These are phyloP conservation scores for Alentia gelatinosa DNA, from an alignment of 2,888 invertebrate species.

Conservation along the genomic window DNA sequence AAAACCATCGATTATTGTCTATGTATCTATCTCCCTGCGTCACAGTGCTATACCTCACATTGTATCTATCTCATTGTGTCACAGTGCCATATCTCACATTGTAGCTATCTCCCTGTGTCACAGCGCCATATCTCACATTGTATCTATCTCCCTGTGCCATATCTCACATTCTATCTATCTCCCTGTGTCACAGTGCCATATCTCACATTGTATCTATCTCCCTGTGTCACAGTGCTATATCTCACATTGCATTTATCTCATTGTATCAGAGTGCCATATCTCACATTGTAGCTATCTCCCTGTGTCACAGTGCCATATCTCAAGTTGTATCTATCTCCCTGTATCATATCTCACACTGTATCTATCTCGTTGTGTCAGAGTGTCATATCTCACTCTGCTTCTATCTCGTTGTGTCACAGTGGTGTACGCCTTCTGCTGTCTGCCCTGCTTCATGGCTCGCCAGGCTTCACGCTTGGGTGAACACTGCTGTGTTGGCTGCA, in stretches of 20 bases:
- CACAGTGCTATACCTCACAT: background rate
- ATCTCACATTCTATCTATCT: background rate
- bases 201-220: background rate
- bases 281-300: background rate
- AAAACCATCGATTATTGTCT: too few species aligned
- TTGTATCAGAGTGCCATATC: background rate
- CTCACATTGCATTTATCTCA: background rate
- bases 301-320: background rate
- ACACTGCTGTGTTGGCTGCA: conserved; percentile 38
- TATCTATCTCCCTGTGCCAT: background rate
- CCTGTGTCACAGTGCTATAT: background rate
- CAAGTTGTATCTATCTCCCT: background rate
- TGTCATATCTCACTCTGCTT: background rate
- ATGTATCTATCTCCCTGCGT: background rate
- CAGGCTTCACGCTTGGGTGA: conserved; percentile 10
- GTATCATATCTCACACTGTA: background rate
- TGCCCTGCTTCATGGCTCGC: conserved; percentile 48
- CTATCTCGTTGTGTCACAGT: background rate
- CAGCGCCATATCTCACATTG: too few species aligned
- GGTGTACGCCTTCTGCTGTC: conserved; percentile 39
- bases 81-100: background rate
- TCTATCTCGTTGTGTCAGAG: background rate
- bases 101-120: background rate
- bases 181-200: background rate
- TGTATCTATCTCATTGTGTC: background rate